Conservation (phyloP, 2,888 invertebrate genomes). For the Melieria picta region DNA sequence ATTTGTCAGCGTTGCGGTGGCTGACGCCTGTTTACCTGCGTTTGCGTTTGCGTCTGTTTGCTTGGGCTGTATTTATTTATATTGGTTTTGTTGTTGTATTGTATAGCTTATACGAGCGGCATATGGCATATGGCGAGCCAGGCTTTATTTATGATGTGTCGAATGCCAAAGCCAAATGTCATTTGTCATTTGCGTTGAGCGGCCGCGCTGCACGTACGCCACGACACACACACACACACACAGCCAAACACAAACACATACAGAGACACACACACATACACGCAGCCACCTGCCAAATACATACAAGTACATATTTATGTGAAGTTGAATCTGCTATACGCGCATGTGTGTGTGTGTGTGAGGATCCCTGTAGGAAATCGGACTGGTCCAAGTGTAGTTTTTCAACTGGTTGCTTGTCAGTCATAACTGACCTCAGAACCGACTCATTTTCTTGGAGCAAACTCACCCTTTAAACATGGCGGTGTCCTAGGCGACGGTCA, state of each 20-base stretch:
- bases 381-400: no score
- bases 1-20: neutral
- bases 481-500: no score
- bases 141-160: conserved; percentile 35
- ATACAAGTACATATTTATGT: neutral
- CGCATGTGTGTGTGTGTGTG: neutral
- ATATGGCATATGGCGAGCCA: no score
- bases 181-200: conserved; percentile 26
- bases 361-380: no score
- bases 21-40: neutral
- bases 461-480: no score
- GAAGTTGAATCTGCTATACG: neutral
- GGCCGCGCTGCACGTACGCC: neutral
- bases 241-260: conserved; percentile 3
- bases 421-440: no score
- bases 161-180: conserved; percentile 34
- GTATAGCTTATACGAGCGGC: no score
- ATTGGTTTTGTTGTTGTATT: neutral
- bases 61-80: neutral
- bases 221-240: neutral
- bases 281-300: neutral
- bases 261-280: conserved; percentile 17
- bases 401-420: no score
- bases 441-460: no score
- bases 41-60: neutral